These are phyloP conservation scores for Habropoda laboriosa DNA, from an alignment of 1,140 invertebrate species.

Conservation along the genomic window DNA sequence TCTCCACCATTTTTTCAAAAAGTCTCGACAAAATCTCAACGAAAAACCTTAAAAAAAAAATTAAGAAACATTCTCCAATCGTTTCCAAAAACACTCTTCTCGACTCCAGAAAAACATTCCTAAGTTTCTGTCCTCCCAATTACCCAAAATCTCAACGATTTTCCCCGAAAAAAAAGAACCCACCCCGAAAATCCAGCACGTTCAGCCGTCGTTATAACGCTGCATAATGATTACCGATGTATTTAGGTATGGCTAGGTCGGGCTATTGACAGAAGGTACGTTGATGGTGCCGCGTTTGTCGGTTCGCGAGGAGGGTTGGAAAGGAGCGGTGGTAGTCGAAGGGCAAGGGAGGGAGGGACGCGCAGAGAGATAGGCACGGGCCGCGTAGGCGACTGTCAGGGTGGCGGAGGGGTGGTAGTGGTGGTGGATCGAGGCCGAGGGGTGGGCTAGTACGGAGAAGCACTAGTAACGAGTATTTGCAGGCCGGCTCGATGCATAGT, in stretches of 20 bases:
- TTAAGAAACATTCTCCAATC: no score
- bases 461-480: conserved; percentile 82
- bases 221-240: conserved; percentile 70
- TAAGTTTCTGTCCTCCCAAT: no score
- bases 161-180: no score
- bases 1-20: no score
- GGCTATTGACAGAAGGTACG: conserved; percentile 46
- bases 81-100: no score
- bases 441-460: conserved; percentile 69
- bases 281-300: conserved; percentile 52
- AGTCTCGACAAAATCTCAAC: no score
- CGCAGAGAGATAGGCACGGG: conserved; percentile 28
- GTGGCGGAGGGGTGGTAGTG: conserved; percentile 48
- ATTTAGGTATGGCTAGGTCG: conserved; percentile 63
- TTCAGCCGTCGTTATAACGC: conserved; percentile 62
- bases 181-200: no score
- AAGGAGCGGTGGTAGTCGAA: conserved; percentile 17
- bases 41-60: no score
- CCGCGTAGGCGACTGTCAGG: conserved; percentile 45
- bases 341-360: conserved; percentile 12
- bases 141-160: no score
- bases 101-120: no score
- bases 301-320: conserved; percentile 37
- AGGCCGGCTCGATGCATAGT: conserved; percentile 82
- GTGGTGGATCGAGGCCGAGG: conserved; percentile 48